These are phyloP conservation scores for Clarias pachynema DNA, from an alignment of 2,797 vertebrate species.

Conservation along the genomic window DNA sequence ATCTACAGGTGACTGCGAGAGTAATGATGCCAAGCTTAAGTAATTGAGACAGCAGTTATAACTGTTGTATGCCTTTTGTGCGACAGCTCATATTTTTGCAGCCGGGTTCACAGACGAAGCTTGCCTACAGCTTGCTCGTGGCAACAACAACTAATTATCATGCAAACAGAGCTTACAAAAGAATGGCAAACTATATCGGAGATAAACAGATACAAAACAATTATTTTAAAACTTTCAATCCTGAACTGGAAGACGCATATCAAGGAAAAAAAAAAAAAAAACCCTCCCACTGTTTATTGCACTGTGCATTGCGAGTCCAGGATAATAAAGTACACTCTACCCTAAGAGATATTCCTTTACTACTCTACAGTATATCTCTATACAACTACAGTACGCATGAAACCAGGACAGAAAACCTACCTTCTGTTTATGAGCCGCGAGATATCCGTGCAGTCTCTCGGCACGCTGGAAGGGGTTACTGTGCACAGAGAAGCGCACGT, in stretches of 20 bases:
- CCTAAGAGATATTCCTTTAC: slow-evolving; percentile 16
- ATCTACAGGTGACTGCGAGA: slow-evolving; percentile 27
- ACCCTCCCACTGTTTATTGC: slow-evolving; percentile 27
- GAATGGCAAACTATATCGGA: slow-evolving; percentile 15
- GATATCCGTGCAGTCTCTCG: slow-evolving; percentile 81
- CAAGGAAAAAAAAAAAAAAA: neutral
- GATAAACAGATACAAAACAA: neutral
- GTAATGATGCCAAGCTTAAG: neutral
- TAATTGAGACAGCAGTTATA: slow-evolving; percentile 26
- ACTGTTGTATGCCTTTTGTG: slow-evolving; percentile 3
- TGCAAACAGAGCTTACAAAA: slow-evolving; percentile 15
- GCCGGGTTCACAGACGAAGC: neutral
- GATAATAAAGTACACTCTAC: neutral
- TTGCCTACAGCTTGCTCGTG: slow-evolving; percentile 22
- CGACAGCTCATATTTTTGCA: slow-evolving; percentile 15
- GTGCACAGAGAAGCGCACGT: slow-evolving; percentile 76
- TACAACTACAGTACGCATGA: neutral
- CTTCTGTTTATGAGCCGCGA: slow-evolving; percentile 83
- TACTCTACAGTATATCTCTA: neutral
- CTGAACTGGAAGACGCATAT: neutral
- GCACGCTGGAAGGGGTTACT: slow-evolving; percentile 73
- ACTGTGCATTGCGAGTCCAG: slow-evolving; percentile 16
- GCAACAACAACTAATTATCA: slow-evolving; percentile 31
- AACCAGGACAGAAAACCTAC: slow-evolving; percentile 60
- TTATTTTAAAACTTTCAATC: slow-evolving; percentile 14